Conservation (phyloP, 23 tunicate species). For the Ciona savignyi region DNA sequence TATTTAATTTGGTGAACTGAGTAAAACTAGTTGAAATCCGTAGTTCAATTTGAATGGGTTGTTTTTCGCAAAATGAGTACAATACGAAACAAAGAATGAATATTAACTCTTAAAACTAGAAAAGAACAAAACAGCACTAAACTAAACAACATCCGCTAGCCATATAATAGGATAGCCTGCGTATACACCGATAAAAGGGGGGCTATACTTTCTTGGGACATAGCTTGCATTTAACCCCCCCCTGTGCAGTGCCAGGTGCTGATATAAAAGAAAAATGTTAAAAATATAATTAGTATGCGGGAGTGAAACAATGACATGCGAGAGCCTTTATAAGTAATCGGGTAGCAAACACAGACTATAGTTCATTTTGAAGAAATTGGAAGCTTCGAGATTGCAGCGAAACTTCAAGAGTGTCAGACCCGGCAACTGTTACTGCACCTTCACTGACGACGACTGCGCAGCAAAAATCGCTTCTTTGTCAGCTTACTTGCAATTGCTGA, state of each 20-base stretch:
- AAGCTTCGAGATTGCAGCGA: neutral
- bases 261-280: too few species aligned
- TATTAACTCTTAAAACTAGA: neutral
- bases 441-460: neutral
- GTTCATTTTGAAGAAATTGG: neutral
- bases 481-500: too few species aligned
- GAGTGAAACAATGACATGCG: neutral
- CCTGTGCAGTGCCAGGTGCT: too few species aligned
- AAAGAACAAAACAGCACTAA: conserved; percentile 1
- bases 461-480: too few species aligned
- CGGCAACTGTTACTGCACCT: neutral
- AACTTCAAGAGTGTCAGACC: neutral
- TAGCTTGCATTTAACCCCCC: too few species aligned
- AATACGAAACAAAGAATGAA: neutral
- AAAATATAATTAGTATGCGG: neutral
- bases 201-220: too few species aligned
- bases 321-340: neutral
- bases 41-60: too few species aligned
- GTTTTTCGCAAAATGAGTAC: neutral
- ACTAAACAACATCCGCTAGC: neutral
- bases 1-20: neutral
- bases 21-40: neutral
- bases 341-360: too few species aligned
- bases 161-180: neutral
- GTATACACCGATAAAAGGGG: neutral